Evolutionary conservation across 2,797 vertebrate genomes (phyloP).

Genomic region (Phataginus tetradactyla): DNA sequence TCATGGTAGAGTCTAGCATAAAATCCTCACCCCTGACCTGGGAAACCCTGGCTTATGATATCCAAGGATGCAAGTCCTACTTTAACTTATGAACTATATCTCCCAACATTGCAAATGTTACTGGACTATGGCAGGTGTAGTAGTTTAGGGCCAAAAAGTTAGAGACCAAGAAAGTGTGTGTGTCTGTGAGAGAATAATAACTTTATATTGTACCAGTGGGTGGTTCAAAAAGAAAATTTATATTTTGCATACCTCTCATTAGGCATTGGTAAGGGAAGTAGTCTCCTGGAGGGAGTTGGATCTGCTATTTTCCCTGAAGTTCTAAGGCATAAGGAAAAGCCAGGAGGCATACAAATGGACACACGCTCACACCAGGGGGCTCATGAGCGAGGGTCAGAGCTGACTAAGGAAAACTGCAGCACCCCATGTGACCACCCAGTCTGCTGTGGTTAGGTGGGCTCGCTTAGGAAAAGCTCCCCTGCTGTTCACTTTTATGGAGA

Average conservation of each 20-base stretch:
- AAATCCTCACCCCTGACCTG: neutral
- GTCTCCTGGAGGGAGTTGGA: neutral
- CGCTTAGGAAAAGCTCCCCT: neutral
- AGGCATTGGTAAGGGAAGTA: neutral
- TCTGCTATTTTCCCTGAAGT: neutral
- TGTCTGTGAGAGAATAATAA: fast-evolving
- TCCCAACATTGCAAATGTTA: neutral
- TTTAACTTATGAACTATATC: neutral
- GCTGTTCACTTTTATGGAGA: neutral
- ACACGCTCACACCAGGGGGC: neutral
- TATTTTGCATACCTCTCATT: neutral
- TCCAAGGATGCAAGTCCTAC: neutral
- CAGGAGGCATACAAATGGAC: neutral
- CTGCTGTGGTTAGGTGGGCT: fast-evolving
- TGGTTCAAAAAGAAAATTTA: neutral
- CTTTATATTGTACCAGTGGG: neutral
- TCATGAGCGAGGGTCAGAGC: fast-evolving
- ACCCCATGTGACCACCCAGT: fast-evolving
- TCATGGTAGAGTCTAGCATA: neutral
- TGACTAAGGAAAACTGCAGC: fast-evolving
- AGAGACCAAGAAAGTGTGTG: neutral
- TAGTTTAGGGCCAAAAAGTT: neutral
- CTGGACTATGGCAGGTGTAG: neutral
- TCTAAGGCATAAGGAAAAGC: neutral
- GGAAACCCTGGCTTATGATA: neutral